Base-by-base conservation (phyloP, 2,888 invertebrate genomes). In the Mechanitis messenoides region DNA sequence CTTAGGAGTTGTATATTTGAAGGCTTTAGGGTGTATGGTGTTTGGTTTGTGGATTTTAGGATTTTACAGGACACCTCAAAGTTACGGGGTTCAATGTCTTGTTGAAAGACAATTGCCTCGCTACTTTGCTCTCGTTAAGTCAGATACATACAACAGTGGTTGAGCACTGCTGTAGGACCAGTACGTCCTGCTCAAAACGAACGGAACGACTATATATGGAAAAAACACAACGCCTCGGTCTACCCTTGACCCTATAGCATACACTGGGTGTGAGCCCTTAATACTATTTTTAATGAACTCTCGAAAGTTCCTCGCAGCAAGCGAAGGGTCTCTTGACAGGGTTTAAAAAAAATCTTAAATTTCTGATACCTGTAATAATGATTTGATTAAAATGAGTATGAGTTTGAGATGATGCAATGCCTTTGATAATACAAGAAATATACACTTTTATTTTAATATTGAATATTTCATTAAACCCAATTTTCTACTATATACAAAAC, bases 41-140 rank as follows among this genome's bases (percentile, higher is more conserved):
- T 35, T 35, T 35, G 35, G 62, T 64, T 62, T 58, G 61, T 53
- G 62, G 62, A 12, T 55, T 50, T 20, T 1, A 28, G 47, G 31
- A 28, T 50, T 3, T 50, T 5, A 28, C 7, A 31, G 47, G 47
- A 50, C 58, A 63, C 62, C 69, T 68, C 65, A 72, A 78, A 84
- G 88, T 75, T 87, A 89, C 89, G 65, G 72, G 79, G 73, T 71
- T 3, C 89, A 89, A 89, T 88, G 90, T 85, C 77, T 90, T 88
- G 87, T 90, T 87, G 89, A 88, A 89, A 90, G 77, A 88, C 90
- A 71, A 89, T 88, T 88, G 87, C 74, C 81, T 79, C 87, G 90
- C 90, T 69, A 65, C 87, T 71, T 58, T 64, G 77, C 80, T 79
- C 75, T 75, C 78, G 79, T 47, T 55, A 61, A 69, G 79, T 83